A percentile compares a stretch with the other conserved stretches of the same genome.
These are phyloP conservation scores for Plectropomus leopardus DNA, from an alignment of 2,113 vertebrate genomes.

Conservation along the genomic window DNA sequence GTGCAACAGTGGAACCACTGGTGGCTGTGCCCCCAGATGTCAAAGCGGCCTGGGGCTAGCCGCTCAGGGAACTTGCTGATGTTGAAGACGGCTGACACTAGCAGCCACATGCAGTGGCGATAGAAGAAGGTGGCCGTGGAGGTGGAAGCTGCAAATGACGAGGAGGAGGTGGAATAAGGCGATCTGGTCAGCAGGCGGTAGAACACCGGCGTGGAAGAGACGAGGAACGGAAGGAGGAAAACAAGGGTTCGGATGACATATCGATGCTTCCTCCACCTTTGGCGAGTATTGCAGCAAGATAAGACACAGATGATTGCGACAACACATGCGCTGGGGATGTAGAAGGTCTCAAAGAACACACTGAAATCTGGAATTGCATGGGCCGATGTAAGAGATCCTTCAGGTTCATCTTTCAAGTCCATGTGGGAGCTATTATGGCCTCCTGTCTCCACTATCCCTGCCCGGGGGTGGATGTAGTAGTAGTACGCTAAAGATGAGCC, in stretches of 20 bases:
- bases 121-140: slow-evolving; percentile 79
- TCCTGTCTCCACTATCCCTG: slow-evolving; percentile 57
- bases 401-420: background rate
- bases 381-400: background rate
- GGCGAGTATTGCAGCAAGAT: slow-evolving; percentile 86
- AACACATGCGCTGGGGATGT: slow-evolving; percentile 83
- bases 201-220: slow-evolving; percentile 84
- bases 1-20: slow-evolving; percentile 90
- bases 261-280: slow-evolving; percentile 81
- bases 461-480: slow-evolving; percentile 85
- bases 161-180: slow-evolving; percentile 38
- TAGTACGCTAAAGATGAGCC: slow-evolving; percentile 86
- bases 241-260: slow-evolving; percentile 86
- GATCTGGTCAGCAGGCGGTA: slow-evolving; percentile 80
- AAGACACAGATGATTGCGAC: slow-evolving; percentile 84
- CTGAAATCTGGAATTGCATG: slow-evolving; percentile 42
- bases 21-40: slow-evolving; percentile 89
- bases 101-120: slow-evolving; percentile 86
- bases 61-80: slow-evolving; percentile 87
- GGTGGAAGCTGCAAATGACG: slow-evolving; percentile 60
- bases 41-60: slow-evolving; percentile 83
- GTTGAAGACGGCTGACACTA: slow-evolving; percentile 86
- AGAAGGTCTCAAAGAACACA: slow-evolving; percentile 79
- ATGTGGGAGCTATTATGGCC: slow-evolving; percentile 43
- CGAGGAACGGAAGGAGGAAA: slow-evolving; percentile 84